A percentile compares a stretch with the other conserved stretches of the same genome.
Conservation (phyloP, 2,888 invertebrate species). For the Dicroscelio sp. region DNA sequence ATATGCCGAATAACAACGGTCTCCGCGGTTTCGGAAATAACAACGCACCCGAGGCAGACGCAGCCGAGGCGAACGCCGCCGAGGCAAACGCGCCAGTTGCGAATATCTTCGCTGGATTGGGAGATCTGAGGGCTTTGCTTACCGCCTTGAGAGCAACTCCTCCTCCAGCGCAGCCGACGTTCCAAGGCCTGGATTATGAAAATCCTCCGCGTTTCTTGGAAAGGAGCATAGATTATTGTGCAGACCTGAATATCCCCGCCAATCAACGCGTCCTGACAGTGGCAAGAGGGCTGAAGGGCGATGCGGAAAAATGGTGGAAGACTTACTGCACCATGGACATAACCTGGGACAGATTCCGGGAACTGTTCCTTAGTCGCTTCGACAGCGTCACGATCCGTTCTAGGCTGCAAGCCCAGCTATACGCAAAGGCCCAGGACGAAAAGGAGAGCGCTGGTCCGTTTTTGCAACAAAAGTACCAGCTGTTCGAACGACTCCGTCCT, state of each 20-base stretch:
- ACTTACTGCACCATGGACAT: slow-evolving; percentile 28
- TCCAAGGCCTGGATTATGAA: slow-evolving; percentile 28
- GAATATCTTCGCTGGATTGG: no score
- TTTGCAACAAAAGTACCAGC: slow-evolving; percentile 56
- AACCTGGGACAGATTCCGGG: slow-evolving; percentile 31
- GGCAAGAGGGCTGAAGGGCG: not conserved
- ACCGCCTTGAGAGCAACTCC: not conserved
- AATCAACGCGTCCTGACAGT: not conserved
- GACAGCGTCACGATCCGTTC: slow-evolving; percentile 1
- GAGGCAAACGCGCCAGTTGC: no score
- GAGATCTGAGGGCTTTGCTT: not conserved
- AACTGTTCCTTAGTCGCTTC: slow-evolving; percentile 30
- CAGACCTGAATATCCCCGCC: not conserved
- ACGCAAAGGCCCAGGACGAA: slow-evolving; percentile 38
- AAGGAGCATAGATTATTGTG: not conserved
- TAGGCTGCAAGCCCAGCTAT: slow-evolving; percentile 41
- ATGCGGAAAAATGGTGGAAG: slow-evolving; percentile 61
- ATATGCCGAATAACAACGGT: no score
- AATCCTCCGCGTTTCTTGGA: not conserved
- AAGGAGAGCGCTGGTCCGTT: slow-evolving; percentile 46
- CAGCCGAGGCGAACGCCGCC: no score
- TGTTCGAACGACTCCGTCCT: slow-evolving; percentile 42
- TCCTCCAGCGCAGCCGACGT: not conserved
- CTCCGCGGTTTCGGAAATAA: no score
- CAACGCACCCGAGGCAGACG: no score